Percentiles rank a stretch among this genome's conserved stretches.
Conservation (phyloP, 2,113 vertebrate species). For the Merops nubicus region DNA sequence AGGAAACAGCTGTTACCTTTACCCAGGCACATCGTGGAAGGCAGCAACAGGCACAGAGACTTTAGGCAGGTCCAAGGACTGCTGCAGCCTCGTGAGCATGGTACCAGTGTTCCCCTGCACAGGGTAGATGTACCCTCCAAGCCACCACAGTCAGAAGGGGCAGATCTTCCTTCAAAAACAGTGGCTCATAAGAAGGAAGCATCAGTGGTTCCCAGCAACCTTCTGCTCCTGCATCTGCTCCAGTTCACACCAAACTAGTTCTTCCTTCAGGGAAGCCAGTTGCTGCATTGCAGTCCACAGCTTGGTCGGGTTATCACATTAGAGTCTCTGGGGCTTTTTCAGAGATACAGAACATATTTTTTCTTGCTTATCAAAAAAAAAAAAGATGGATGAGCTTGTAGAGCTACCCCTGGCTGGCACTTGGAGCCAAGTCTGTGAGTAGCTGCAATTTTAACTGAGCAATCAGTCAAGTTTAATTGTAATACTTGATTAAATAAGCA, state of each 20-base stretch:
- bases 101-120: not conserved
- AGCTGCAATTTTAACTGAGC: slow-evolving; percentile 18
- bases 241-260: not conserved
- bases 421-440: not conserved
- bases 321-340: not conserved
- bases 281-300: slow-evolving; percentile 34
- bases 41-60: not conserved
- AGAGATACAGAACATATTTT: not conserved
- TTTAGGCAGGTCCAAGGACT: not conserved
- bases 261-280: not conserved
- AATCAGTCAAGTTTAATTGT: slow-evolving; percentile 47
- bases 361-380: not conserved
- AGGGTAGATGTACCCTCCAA: fast-evolving
- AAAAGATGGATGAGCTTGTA: not conserved
- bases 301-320: not conserved
- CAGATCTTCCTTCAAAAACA: not conserved
- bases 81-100: not conserved
- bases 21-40: not conserved
- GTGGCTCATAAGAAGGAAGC: not conserved
- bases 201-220: not conserved
- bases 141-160: not conserved
- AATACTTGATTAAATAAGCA: slow-evolving; percentile 37
- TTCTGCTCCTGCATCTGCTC: not conserved
- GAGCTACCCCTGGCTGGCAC: not conserved
- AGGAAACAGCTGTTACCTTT: not conserved